Base-by-base conservation (phyloP, 2,113 vertebrate species). In the Anguilla japonica region DNA sequence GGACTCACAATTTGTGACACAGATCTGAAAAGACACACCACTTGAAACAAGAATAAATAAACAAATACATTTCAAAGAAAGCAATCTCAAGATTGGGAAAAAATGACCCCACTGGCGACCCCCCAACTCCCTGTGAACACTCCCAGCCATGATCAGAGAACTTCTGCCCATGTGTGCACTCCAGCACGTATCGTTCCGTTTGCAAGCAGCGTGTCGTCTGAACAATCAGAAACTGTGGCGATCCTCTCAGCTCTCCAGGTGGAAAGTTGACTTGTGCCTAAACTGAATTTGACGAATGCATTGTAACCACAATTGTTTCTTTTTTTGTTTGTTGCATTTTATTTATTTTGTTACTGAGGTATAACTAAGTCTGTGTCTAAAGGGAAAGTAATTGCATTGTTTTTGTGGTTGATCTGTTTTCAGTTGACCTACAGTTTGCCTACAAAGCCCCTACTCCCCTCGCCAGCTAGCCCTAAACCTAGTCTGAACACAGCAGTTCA, bases 321-420 rank as follows among this genome's bases (percentile, higher is more conserved):
- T 46, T 71, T 71, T 90, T 85, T 79, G 41, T 75, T 56, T 82
- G 9, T 85, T 81, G 91, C 90, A 91, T 96, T 95, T 96, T 98
- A 98, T 99, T 99, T 99, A 99, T 99, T 98, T 93, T 93, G 96
- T 96, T 97, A 96, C 94, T 96, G 96, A 97, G 96, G 96, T 97
- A 96, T 96, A 95, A 79, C 75, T 79, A 96, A 96, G 96, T 97
- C 96, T 97, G 95, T 95, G 94, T 97, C 96, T 96, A 97, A 96
- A 98, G 97, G 97, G 97, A 97, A 97, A 96, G 94, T 93, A 88
- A 94, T 94, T 93, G 94, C 94, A 92, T 94, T 94, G 95, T 94
- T 94, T 95, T 96, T 94, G 96, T 96, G 96, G 92, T 90, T 95
- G 95, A 95, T 92, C 85, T 94, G 89, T 93, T 94, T 95, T 97